Evolutionary conservation across 2,888 invertebrate genomes (phyloP).

Genomic region (Mesoligia furuncula): DNA sequence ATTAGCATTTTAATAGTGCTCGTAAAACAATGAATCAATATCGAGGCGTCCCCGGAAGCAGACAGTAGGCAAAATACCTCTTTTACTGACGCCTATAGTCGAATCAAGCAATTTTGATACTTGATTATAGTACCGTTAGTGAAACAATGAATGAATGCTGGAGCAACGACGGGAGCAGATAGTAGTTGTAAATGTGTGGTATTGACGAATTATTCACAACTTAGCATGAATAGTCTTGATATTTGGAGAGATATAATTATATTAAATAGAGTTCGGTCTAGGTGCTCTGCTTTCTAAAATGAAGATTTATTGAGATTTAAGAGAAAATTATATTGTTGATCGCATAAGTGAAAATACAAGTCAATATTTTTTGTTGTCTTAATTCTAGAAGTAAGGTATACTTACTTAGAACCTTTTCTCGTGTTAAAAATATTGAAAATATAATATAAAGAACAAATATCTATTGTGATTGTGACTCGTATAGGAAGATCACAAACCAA

Average conservation of each 20-base stretch:
- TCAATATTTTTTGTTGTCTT: not conserved
- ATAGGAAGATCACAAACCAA: no score
- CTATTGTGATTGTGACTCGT: no score
- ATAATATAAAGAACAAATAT: no score
- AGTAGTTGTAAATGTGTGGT: conserved; percentile 21
- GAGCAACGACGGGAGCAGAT: conserved; percentile 24
- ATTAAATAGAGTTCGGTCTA: not conserved
- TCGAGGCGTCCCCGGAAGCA: conserved; percentile 64
- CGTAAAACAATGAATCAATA: conserved; percentile 79
- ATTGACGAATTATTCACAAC: conserved; percentile 41
- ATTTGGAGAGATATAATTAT: conserved; percentile 12
- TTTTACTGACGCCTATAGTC: conserved; percentile 39
- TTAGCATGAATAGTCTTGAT: conserved; percentile 31
- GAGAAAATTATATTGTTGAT: no score
- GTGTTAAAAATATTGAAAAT: no score
- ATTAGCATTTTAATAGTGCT: conserved; percentile 55
- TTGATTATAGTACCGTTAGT: conserved; percentile 54
- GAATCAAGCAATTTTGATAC: conserved; percentile 68
- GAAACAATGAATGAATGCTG: conserved; percentile 49
- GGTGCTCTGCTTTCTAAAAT: not conserved
- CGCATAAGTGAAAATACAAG: not conserved
- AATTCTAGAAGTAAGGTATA: not conserved
- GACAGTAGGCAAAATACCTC: conserved; percentile 68
- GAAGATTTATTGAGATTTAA: no score
- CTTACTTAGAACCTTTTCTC: not conserved